phyloP scores from a whole-genome alignment of 1,140 invertebrate genomes.

The Papilio aristodemus region DNA sequence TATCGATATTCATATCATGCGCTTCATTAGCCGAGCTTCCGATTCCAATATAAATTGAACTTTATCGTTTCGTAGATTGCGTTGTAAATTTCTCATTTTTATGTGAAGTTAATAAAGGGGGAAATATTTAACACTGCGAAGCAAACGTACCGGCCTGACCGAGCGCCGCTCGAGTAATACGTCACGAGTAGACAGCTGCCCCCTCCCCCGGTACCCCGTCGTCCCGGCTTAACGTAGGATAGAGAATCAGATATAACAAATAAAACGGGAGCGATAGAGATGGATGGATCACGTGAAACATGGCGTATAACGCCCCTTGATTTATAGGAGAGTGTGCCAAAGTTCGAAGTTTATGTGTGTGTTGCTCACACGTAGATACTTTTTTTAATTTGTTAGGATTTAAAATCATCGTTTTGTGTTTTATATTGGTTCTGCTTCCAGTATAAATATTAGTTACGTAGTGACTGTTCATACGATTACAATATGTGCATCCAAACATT shows the following conservation, averaged over 20 bases:
- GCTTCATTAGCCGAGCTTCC: conserved; percentile 59
- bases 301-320: conserved; percentile 82
- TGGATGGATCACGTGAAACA: conserved; percentile 74
- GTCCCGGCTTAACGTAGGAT: conserved; percentile 61
- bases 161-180: conserved; percentile 73
- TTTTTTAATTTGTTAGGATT: conserved; percentile 40
- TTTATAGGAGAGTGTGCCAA: conserved; percentile 79
- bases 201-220: conserved; percentile 57
- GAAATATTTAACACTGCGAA: conserved; percentile 49
- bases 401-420: conserved; percentile 13
- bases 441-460: background rate
- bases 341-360: conserved; percentile 78
- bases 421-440: background rate
- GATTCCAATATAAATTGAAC: conserved; percentile 41
- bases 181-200: conserved; percentile 77
- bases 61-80: conserved; percentile 29
- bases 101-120: conserved; percentile 48
- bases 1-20: conserved; percentile 69
- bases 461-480: background rate
- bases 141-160: conserved; percentile 62
- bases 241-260: conserved; percentile 60
- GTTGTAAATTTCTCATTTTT: conserved; percentile 34
- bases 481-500: background rate
- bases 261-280: conserved; percentile 65
- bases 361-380: conserved; percentile 56